Conservation (phyloP, 1,140 invertebrate species). For the Penaeus vannamei region DNA sequence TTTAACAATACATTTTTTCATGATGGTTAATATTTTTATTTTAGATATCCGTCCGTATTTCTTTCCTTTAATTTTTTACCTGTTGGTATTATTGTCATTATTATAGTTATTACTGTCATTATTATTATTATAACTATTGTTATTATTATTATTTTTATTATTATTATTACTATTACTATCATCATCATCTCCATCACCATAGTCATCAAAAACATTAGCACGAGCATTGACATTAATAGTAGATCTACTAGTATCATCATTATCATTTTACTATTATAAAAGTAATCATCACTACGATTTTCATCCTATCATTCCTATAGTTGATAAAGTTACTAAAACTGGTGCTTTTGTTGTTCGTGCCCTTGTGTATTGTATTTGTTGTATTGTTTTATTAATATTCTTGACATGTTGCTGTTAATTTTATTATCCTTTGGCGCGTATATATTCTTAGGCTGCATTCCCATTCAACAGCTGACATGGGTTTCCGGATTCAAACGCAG, state of each 20-base stretch:
- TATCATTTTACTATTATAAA: constrained; percentile 12
- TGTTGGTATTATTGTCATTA: too few species aligned
- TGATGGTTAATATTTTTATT: too few species aligned
- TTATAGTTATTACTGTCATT: too few species aligned
- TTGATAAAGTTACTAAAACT: neutral
- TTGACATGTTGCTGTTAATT: neutral
- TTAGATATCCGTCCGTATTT: too few species aligned
- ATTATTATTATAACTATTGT: too few species aligned
- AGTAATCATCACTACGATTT: neutral
- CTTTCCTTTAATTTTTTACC: too few species aligned
- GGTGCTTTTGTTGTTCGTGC: neutral
- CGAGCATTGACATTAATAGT: neutral
- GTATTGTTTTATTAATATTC: neutral
- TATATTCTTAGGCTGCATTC: neutral
- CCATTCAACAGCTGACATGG: too few species aligned
- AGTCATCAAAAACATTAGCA: neutral
- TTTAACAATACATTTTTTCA: neutral
- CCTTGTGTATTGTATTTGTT: neutral
- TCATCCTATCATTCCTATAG: neutral
- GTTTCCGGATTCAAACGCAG: too few species aligned
- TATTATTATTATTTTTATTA: too few species aligned
- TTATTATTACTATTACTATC: too few species aligned
- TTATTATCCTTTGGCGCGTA: neutral
- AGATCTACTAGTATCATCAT: neutral
- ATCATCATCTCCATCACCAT: neutral